phyloP scores from a whole-genome alignment of 2,888 invertebrate species.

The Agrochola circellaris region DNA sequence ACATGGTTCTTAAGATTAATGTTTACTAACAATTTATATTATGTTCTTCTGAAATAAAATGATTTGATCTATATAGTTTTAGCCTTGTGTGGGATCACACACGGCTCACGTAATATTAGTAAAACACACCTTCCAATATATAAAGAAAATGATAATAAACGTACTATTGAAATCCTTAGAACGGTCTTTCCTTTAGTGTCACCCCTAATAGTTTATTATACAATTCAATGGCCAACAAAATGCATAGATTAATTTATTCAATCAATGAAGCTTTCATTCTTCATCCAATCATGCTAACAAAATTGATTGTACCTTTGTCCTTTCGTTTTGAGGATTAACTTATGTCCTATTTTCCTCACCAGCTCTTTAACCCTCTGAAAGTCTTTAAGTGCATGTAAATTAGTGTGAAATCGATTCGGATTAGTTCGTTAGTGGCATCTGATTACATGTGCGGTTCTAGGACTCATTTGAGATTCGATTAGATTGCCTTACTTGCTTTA shows the following conservation, averaged over 20 bases:
- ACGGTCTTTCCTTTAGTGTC: no score
- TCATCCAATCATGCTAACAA: not conserved
- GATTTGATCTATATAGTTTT: no score
- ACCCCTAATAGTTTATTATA: no score
- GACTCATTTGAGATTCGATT: constrained; percentile 58
- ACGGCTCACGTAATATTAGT: no score
- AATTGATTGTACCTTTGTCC: not conserved
- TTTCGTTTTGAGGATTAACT: not conserved
- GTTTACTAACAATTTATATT: no score
- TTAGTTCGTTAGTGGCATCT: constrained; percentile 53
- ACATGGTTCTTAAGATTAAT: no score
- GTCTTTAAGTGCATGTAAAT: constrained; percentile 59
- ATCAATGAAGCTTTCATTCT: not conserved
- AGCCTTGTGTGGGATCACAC: no score
- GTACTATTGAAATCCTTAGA: no score
- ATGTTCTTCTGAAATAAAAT: no score
- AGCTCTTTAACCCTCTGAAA: not conserved
- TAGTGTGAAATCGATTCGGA: constrained; percentile 56
- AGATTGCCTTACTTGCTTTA: constrained; percentile 51
- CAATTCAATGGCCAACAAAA: not conserved
- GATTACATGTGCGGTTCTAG: constrained; percentile 58
- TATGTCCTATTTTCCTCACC: not conserved
- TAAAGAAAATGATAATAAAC: no score
- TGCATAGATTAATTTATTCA: not conserved
- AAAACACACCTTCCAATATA: no score